Conservation (phyloP, 1,140 invertebrate genomes). For the Melanaphis sacchari region DNA sequence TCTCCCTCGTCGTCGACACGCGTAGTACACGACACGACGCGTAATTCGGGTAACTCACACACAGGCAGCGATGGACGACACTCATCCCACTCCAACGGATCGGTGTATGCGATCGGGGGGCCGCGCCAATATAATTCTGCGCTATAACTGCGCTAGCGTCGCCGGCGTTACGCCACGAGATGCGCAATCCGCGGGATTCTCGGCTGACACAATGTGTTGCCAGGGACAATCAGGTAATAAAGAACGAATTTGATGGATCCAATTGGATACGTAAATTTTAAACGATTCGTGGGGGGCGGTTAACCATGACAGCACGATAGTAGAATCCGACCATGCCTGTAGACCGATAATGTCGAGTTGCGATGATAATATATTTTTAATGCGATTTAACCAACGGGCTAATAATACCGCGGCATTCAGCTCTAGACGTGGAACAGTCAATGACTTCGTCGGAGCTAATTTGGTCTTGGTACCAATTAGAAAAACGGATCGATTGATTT, state of each 20-base stretch:
- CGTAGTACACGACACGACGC: too few relatives aligned
- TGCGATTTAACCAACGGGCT: too few relatives aligned
- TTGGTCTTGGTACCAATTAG: too few relatives aligned
- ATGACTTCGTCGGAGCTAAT: too few relatives aligned
- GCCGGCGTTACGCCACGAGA: slow-evolving; percentile 52
- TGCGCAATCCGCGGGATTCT: slow-evolving; percentile 62
- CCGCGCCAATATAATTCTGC: background rate
- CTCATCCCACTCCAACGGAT: background rate
- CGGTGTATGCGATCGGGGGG: background rate
- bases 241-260: slow-evolving; percentile 6
- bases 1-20: too few relatives aligned
- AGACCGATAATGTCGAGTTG: background rate
- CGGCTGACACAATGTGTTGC: slow-evolving; percentile 44
- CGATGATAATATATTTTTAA: background rate
- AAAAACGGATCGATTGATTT: too few relatives aligned
- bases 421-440: too few relatives aligned
- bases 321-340: slow-evolving; percentile 63
- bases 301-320: slow-evolving; percentile 62
- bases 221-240: background rate
- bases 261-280: slow-evolving; percentile 40
- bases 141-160: background rate
- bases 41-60: too few relatives aligned
- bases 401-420: too few relatives aligned
- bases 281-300: slow-evolving; percentile 57
- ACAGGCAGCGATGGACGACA: too few relatives aligned